Evolutionary conservation across 1,140 invertebrate genomes (phyloP), one percentile per base, ranked within the genome.

Genomic region (Uloborus diversus): DNA sequence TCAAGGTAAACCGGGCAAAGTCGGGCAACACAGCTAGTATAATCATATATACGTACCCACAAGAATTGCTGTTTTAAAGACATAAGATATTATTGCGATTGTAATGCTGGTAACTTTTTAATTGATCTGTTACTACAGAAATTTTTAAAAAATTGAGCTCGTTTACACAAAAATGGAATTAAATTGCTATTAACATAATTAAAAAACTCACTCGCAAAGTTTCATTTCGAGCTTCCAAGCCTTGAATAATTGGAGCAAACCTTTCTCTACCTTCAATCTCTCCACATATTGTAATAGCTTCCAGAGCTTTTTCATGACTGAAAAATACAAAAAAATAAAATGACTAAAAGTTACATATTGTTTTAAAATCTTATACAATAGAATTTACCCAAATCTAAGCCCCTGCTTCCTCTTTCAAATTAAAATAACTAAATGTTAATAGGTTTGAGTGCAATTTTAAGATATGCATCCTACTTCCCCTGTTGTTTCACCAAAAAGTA

Each of bases 271-370:
- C 88, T 83, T 92, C 90, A 14, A 93, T 91, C 84, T 97, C 95
- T 0, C 93, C 94, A 79, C 94, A 93, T 85, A 94, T 93, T 4
- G 96, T 98, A 59, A 99, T 94, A 0, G 96, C 96, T 84, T 95
- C 92, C 32, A 99, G 86, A 13, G 94, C 95, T 85, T 95, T 95
- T 84, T 96, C 94, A 86, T 96, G 94, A 2, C 88, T 88, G 79
- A 25, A 85, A 84, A 42, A 78, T 37, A 1, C 25, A 47, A 62
- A 69, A n/a, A 20, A 14, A 61, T 61, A 30, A 75, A 13, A 28
- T 47, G 28, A 33, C 17, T 27, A 62, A 27, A 70, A 56, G 23
- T 73, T 25, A 11, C 3, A 57, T 4, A 35, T 11, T 42, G 23
- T 20, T 42, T 62, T 14, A 13, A 62, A 11, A n/a, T 14, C 20